Base-by-base conservation (phyloP, 2,888 invertebrate species). In the Meloe dianella region DNA sequence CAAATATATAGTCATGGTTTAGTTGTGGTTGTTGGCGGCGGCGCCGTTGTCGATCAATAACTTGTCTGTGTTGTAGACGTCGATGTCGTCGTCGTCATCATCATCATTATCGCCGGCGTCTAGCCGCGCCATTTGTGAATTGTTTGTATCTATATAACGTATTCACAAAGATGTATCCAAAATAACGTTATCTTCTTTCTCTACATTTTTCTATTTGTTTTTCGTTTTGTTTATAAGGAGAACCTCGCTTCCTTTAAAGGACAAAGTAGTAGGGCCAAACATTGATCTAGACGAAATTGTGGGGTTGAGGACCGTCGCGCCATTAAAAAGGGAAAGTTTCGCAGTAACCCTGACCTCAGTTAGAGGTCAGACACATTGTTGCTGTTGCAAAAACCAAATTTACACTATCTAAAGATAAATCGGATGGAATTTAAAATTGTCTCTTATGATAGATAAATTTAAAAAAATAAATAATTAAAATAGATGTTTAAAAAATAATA, bases 261-360 rank as follows among this genome's bases (percentile, higher is more conserved):
- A 38, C 12, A n/a, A 32, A 32, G 10, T 7, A 32, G 20, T 51
- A 22, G 47, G 47, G 47, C 47, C 9, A 20, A 22, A 22, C 41
- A 51, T 51, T 51, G 47, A 51, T 51, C 47, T 51, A 51, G 47
- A 51, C 47, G 22, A 51, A 51, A 51, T 51, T 51, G 41, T 22
- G 47, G 20, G 47, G 47, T 51, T 51, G 22, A 51, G 47, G 47
- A 51, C 47, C 47, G 47, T 22, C 47, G 47, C 47, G 47, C 9
- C 47, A 22, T 51, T 6, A 41, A 51, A 41, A 51, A 51, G 47
- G 47, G 47, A 51, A 51, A 51, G 47, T 51, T 51, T 51, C 47
- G 22, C 47, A 22, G 22, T 51, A 51, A 51, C 47, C 47, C 47
- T 51, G 47, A 51, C 47, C 47, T 51, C 47, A 22, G 9, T 51